Conservation (phyloP, 2,797 vertebrate species). For the Bradypus variegatus region DNA sequence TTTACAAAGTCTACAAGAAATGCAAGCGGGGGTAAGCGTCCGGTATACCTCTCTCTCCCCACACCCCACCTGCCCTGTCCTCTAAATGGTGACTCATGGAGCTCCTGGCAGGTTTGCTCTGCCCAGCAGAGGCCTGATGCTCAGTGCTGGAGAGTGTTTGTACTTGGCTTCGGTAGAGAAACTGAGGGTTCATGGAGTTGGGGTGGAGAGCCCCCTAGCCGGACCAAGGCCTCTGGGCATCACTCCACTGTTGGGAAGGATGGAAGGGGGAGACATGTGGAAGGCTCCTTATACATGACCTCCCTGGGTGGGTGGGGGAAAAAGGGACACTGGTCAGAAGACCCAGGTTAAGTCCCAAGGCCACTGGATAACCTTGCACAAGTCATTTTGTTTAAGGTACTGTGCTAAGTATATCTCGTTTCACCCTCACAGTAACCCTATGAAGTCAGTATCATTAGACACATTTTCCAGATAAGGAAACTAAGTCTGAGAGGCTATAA, state of each 20-base stretch:
- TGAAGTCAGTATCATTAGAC: not conserved
- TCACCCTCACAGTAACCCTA: not conserved
- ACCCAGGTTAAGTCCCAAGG: not conserved
- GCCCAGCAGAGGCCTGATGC: not conserved
- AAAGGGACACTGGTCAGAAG: not conserved
- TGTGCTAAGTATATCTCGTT: not conserved
- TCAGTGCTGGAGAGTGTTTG: not conserved
- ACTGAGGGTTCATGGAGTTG: not conserved
- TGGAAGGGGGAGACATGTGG: not conserved
- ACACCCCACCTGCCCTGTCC: rapidly evolving
- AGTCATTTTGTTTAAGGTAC: not conserved
- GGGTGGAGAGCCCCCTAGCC: no score
- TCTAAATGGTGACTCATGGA: not conserved
- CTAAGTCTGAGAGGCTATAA: not conserved
- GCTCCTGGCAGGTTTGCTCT: not conserved
- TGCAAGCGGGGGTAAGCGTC: conserved; percentile 96
- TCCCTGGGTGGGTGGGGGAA: not conserved
- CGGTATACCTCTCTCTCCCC: no score
- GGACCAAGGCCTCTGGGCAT: not conserved
- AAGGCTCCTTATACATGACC: not conserved
- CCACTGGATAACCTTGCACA: not conserved
- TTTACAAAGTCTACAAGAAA: conserved; percentile 98
- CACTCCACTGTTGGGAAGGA: not conserved
- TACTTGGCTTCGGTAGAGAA: not conserved
- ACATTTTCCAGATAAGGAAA: not conserved